Conservation (phyloP, 1,140 invertebrate genomes). For the Dendrolimus punctatus region DNA sequence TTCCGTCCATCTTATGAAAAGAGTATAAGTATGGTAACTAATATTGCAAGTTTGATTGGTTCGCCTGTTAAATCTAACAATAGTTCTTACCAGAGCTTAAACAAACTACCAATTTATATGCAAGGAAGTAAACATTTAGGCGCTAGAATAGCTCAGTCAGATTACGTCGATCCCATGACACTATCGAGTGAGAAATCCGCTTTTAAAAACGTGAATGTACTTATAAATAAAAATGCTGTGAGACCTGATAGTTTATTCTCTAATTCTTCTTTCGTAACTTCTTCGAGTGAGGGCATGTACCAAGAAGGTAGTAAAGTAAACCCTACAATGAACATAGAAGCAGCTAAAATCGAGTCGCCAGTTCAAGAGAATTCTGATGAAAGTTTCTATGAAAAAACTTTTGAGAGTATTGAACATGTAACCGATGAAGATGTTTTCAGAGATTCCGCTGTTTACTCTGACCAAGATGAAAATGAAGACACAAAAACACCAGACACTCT, state of each 20-base stretch:
- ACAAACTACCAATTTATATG: conserved; percentile 76
- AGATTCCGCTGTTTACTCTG: conserved; percentile 89
- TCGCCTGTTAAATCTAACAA: conserved; percentile 55
- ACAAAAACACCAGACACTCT: conserved; percentile 19
- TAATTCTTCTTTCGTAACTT: conserved; percentile 75
- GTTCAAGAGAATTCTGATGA: conserved; percentile 65
- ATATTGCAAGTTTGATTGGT: conserved; percentile 32
- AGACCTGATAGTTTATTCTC: conserved; percentile 68
- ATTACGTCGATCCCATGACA: conserved; percentile 86
- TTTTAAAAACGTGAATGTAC: conserved; percentile 60
- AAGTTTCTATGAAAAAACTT: conserved; percentile 83
- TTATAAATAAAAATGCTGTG: conserved; percentile 70
- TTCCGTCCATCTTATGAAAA: conserved; percentile 47
- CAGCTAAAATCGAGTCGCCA: conserved; percentile 16
- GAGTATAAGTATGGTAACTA: conserved; percentile 53
- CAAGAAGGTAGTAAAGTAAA: conserved; percentile 37
- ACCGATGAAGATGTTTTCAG: conserved; percentile 80
- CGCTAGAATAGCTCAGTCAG: conserved; percentile 88
- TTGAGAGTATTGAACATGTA: conserved; percentile 80
- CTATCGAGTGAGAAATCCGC: conserved; percentile 70
- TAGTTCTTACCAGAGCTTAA: conserved; percentile 66
- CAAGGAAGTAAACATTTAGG: conserved; percentile 88
- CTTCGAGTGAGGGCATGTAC: conserved; percentile 74
- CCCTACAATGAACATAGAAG: conserved; percentile 17
- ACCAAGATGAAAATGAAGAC: conserved; percentile 68